Evolutionary conservation across 2,888 invertebrate genomes (phyloP).

Genomic region (Cephalotes varians): DNA sequence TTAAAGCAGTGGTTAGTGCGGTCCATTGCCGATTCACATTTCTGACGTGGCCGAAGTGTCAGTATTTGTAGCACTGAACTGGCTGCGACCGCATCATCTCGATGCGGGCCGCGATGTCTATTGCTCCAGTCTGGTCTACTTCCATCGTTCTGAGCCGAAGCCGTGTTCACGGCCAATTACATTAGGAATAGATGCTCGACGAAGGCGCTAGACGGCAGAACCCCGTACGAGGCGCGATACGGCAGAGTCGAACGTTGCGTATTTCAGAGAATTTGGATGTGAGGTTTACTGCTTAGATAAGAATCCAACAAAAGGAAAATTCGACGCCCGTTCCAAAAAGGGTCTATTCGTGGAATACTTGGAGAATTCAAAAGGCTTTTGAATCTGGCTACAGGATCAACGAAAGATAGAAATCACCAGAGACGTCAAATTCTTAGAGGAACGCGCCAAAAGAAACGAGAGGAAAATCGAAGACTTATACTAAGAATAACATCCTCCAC

Average conservation of each 20-base stretch:
- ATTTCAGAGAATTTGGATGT: not conserved
- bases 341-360: not conserved
- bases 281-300: not conserved
- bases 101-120: no score
- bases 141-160: constrained; percentile 59
- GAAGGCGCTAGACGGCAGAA: constrained; percentile 23
- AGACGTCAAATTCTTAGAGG: no score
- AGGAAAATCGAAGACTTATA: no score
- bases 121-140: constrained; percentile 66
- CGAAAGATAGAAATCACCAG: not conserved
- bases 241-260: not conserved
- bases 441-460: no score
- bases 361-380: not conserved
- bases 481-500: no score
- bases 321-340: not conserved
- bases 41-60: no score
- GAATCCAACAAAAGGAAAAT: not conserved
- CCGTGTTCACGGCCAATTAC: constrained; percentile 51
- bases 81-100: no score
- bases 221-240: constrained; percentile 53
- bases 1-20: no score
- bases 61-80: no score
- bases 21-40: no score
- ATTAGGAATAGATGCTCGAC: constrained; percentile 56
- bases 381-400: not conserved